Evolutionary conservation across 1,140 invertebrate genomes (phyloP), one percentile per base, ranked within the genome.

Genomic region (Trissolcus basalis): DNA sequence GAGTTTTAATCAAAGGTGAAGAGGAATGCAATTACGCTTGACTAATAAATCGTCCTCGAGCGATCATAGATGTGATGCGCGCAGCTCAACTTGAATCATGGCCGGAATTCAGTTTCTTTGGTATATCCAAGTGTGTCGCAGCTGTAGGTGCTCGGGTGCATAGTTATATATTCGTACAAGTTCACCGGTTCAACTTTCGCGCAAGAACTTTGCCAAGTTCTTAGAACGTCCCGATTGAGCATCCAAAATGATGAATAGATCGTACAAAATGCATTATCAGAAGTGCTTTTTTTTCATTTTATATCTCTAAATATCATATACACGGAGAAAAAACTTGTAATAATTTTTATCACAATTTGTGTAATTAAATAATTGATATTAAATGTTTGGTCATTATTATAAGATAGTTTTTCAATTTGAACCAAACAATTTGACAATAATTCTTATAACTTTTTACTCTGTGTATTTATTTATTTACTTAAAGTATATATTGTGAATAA

Each of bases 91-190:
- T 69, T 59, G 55, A 69, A 50, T 69, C 55, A 69, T 60, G 65
- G 33, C n/a, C 50, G 67, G 67, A 70, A 70, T 70, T 70, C 51
- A 61, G 67, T 61, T 70, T 70, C 67, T 70, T 70, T 56, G 51
- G 44, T 63, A 6, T 27, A 56, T 56, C 51, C 35, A n/a, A 70
- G 58, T 49, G 43, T 56, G 67, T 70, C 67, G 58, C 67, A 63
- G 50, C 67, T 56, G 67, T 51, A 61, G 51, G 54, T 60, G 54
- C 44, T 35, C 35, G 11, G 11, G 14, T 3, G n/a, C 36, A 41
- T 59, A 63, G 67, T 61, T 70, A 70, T 70, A 70, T 45, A 63
- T 70, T 70, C 58, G 44, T 19, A 44, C 10, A 70, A 70, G 67
- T 70, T 70, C 67, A 70, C 27, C 44, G 27, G 67, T 64, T 63